Percentiles rank a stretch among this genome's conserved stretches.
These are phyloP conservation scores for Epirrhoe alternata DNA, from an alignment of 2,888 invertebrate species.

Conservation along the genomic window DNA sequence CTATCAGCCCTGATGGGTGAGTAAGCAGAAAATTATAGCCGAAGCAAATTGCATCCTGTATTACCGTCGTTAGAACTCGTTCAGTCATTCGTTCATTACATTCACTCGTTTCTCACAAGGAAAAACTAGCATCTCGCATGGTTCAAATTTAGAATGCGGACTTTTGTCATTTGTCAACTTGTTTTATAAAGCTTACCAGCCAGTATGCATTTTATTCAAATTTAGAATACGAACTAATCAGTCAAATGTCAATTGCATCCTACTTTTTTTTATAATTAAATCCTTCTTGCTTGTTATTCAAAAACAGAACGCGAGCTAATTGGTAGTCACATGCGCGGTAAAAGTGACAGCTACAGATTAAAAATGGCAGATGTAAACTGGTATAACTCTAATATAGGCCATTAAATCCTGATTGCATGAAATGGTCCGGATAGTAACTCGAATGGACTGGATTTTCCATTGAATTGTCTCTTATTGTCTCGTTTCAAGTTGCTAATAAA, in stretches of 20 bases:
- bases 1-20: constrained; percentile 59
- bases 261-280: not conserved
- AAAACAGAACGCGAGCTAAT: constrained; percentile 52
- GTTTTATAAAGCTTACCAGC: too few relatives aligned
- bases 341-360: constrained; percentile 65
- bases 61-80: constrained; percentile 54
- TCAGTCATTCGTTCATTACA: constrained; percentile 50
- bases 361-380: constrained; percentile 62
- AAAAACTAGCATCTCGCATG: constrained; percentile 6
- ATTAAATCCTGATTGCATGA: constrained; percentile 54
- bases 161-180: too few relatives aligned
- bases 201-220: constrained; percentile 50
- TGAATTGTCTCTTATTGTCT: constrained; percentile 33
- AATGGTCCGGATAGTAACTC: constrained; percentile 48
- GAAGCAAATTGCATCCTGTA: constrained; percentile 56
- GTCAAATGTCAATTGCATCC: not conserved
- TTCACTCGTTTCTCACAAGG: constrained; percentile 20
- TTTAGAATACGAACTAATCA: constrained; percentile 33
- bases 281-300: not conserved
- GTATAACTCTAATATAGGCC: constrained; percentile 50
- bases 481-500: constrained; percentile 23
- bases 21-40: constrained; percentile 59
- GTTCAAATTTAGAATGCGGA: too few relatives aligned
- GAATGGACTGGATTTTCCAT: constrained; percentile 29
- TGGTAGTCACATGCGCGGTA: constrained; percentile 62